Evolutionary conservation across 2,113 vertebrate species (phyloP).

Genomic region (Plecotus auritus): DNA sequence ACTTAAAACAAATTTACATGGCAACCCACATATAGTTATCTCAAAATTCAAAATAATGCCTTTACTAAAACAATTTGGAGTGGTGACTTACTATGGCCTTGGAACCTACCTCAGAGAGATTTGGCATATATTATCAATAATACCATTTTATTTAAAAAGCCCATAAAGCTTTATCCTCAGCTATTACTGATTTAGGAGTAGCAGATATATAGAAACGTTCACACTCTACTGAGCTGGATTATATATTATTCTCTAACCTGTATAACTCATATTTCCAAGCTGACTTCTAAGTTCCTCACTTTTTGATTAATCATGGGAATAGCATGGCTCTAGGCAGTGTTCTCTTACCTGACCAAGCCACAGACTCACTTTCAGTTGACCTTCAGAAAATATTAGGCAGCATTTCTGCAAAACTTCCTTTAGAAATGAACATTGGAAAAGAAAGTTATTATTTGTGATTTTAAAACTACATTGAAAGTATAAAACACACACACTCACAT

Average conservation of each 20-base stretch:
- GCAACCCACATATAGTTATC: neutral
- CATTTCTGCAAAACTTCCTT: conserved; percentile 27
- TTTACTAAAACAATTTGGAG: conserved; percentile 53
- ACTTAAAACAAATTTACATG: conserved; percentile 26
- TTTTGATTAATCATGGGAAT: conserved; percentile 70
- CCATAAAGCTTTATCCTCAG: conserved; percentile 51
- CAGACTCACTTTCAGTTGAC: conserved; percentile 58
- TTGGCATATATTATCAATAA: conserved; percentile 56
- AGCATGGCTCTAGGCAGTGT: conserved; percentile 3
- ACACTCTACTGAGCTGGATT: conserved; percentile 62
- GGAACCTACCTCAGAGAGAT: conserved; percentile 31
- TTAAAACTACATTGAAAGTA: neutral
- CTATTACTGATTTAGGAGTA: conserved; percentile 64
- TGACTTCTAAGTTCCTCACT: conserved; percentile 47
- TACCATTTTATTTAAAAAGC: conserved; percentile 58
- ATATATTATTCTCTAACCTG: conserved; percentile 53
- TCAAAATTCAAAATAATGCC: conserved; percentile 29
- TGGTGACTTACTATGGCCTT: conserved; percentile 54
- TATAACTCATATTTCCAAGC: conserved; percentile 61
- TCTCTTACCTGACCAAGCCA: conserved; percentile 58
- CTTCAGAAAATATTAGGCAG: conserved; percentile 43
- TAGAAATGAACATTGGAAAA: conserved; percentile 12
- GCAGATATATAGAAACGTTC: conserved; percentile 66
- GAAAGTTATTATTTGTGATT: neutral
- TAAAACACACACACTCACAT: neutral